Conservation (phyloP, 1,140 invertebrate genomes). For the Parapsyche elsis region DNA sequence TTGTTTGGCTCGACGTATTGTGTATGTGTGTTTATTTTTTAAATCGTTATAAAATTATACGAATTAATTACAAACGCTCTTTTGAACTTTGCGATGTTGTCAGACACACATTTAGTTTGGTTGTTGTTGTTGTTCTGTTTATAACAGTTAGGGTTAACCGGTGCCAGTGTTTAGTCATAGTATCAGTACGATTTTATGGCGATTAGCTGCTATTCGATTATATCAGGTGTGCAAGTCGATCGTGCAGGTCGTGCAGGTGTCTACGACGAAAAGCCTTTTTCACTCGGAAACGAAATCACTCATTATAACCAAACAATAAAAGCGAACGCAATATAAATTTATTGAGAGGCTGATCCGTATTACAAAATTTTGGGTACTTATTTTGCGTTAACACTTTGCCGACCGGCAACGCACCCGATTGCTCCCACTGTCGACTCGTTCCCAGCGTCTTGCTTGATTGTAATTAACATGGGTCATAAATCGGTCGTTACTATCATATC, state of each 20-base stretch:
- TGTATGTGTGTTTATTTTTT: too few species aligned
- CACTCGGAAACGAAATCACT: constrained; percentile 17
- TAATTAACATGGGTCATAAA: constrained; percentile 56
- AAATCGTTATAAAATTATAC: too few species aligned
- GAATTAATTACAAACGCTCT: too few species aligned
- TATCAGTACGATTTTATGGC: not conserved
- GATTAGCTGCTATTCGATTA: constrained; percentile 11
- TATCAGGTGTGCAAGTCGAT: constrained; percentile 27
- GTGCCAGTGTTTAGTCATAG: not conserved
- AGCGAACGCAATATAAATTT: constrained; percentile 36
- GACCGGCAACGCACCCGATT: too few species aligned
- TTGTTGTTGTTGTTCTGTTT: too few species aligned
- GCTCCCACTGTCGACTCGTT: too few species aligned
- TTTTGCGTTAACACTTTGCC: too few species aligned
- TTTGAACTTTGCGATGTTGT: too few species aligned
- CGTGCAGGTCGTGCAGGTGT: constrained; percentile 29
- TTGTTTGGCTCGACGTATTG: too few species aligned
- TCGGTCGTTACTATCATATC: constrained; percentile 53
- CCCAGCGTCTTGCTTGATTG: constrained; percentile 15
- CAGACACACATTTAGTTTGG: too few species aligned
- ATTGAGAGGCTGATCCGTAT: constrained; percentile 1
- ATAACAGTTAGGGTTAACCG: not conserved
- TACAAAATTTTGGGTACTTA: too few species aligned
- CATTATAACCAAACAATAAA: constrained; percentile 21
- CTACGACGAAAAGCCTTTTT: not conserved